Conservation (phyloP, 53 echinoderm and acorn worm genomes). For the Holothuria scabra region DNA sequence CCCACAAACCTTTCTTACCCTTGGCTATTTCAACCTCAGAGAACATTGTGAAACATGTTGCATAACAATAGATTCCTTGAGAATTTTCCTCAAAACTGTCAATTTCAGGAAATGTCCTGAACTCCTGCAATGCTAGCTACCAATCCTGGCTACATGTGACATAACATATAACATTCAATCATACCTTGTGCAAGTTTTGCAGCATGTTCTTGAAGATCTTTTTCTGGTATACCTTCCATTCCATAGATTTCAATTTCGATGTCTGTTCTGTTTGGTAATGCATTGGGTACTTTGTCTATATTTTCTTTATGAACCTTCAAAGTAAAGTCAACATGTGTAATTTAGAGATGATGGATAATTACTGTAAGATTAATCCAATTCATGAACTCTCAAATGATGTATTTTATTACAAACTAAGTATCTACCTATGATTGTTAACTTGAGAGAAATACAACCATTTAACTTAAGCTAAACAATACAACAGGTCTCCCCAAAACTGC, state of each 20-base stretch:
- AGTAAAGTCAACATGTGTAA: not conserved
- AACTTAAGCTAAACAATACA: no score
- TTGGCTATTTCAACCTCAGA: no score
- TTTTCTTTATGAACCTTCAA: conserved; percentile 98
- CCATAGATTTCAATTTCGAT: conserved; percentile 98
- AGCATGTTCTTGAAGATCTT: conserved; percentile 75
- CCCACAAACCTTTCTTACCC: no score
- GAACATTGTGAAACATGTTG: no score
- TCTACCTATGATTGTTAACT: no score
- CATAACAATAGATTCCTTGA: no score
- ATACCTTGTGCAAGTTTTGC: conserved; percentile 56
- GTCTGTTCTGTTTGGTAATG: conserved; percentile 94
- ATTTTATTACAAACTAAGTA: no score
- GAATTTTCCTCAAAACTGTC: no score
- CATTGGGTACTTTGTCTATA: conserved; percentile 98
- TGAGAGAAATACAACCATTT: no score
- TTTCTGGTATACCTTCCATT: conserved; percentile 98
- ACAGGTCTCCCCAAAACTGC: no score
- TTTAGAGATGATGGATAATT: not conserved
- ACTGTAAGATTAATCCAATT: not conserved
- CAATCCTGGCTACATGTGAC: not conserved
- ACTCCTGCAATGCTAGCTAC: no score
- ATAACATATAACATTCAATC: not conserved
- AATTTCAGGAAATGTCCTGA: no score
- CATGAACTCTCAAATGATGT: not conserved